Evolutionary conservation across 2,888 invertebrate species (phyloP).

Genomic region (Lochmaea crataegi): DNA sequence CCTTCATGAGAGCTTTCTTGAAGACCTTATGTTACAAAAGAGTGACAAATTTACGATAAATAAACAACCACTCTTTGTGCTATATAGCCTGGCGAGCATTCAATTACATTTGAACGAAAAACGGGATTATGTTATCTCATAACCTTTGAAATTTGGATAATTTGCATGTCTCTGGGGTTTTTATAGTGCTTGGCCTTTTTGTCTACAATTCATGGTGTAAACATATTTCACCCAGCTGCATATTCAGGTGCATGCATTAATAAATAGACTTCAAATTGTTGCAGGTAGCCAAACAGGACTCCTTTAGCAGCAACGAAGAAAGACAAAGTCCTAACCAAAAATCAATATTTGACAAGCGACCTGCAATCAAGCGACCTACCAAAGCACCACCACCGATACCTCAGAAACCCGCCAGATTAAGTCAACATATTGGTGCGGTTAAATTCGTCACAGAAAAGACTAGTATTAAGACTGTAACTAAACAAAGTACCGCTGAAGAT

Average conservation of each 20-base stretch:
- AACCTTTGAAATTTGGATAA: too few species aligned
- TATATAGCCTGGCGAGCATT: too few species aligned
- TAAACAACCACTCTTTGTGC: too few species aligned
- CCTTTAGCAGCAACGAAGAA: constrained; percentile 52
- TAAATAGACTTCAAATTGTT: background rate
- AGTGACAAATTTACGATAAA: too few species aligned
- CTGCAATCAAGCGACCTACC: constrained; percentile 57
- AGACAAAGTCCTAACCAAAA: constrained; percentile 19
- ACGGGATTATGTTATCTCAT: too few species aligned
- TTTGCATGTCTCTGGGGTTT: too few species aligned
- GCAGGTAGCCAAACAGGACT: constrained; percentile 53
- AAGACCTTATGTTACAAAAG: too few species aligned
- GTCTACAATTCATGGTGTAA: too few species aligned
- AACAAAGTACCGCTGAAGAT: constrained; percentile 17
- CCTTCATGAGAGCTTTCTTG: too few species aligned
- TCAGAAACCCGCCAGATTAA: constrained; percentile 67
- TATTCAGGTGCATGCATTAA: background rate
- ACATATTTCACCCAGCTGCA: too few species aligned
- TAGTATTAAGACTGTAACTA: constrained; percentile 34
- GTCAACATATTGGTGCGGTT: constrained; percentile 27
- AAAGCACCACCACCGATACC: constrained; percentile 77
- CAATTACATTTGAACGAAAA: too few species aligned
- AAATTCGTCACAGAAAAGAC: constrained; percentile 37
- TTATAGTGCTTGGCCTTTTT: too few species aligned
- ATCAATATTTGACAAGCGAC: constrained; percentile 24